Evolutionary conservation across 2,888 invertebrate species (phyloP), one percentile per base, ranked within the genome.

Genomic region (Sesia apiformis): DNA sequence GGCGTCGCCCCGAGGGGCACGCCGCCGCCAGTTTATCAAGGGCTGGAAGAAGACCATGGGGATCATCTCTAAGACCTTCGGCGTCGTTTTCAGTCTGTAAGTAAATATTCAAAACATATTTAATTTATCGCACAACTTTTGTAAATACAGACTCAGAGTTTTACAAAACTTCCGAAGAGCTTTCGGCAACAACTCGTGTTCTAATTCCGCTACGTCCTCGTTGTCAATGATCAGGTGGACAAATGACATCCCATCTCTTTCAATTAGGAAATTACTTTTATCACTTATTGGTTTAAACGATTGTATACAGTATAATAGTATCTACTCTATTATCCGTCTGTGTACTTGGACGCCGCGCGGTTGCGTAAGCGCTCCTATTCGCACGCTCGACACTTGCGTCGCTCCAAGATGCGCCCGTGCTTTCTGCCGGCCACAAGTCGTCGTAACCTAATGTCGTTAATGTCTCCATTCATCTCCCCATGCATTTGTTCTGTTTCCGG

Each of bases 1-100:
- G 84, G 81, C 79, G 83, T 64, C 78, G 76, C 78, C 84, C 74
- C 76, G 80, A 56, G 87, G 87, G 79, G 79, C 77, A 74, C 89
- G 88, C 80, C 88, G 88, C 76, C 87, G 88, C 76, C 86, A 84
- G 74, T 81, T 87, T 76, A 78, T 88, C 73, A 84, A 85, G 72
- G 89, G 89, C 65, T 87, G 83, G 87, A 86, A 86, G 80, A 88
- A 86, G 74, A 90, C 87, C 73, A 94, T 94, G 94, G 94, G 94
- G 67, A 93, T 94, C 78, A 93, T 94, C 68, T 94, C 94, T 58
- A 94, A 94, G 83, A 93, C 94, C 58, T 92, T 94, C 67, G 94
- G 94, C 84, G 93, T 94, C 78, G 92, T 94, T 78, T 94, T 94
- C 91, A 94, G 93, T 88, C 93, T 94, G 94, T 94, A 88, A 94